Base-by-base conservation (phyloP, 2,113 vertebrate genomes). In the Phyllostomus hastatus region DNA sequence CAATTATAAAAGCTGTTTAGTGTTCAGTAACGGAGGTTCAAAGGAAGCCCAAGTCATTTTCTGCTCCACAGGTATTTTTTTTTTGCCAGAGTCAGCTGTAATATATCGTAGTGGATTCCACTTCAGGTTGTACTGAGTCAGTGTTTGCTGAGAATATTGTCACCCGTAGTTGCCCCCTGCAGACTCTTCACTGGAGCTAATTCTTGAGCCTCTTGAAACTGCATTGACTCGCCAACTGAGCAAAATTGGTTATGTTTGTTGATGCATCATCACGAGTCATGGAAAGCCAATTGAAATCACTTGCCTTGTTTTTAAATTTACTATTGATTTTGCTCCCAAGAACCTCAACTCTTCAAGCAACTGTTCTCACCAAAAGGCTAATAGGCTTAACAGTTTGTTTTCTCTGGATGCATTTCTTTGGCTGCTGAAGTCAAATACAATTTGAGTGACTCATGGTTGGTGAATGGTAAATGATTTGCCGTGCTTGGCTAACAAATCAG, bases 361-460 rank as follows among this genome's bases (percentile, higher is more conserved):
- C 72, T 89, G 0, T 85, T 85, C 26, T 89, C n/a, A 38, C n/a
- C 43, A 59, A 76, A 70, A 79, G 76, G 7, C 5, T 67, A n/a
- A 67, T 79, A 8, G 7, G 70, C 9, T 69, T 95, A 52, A 69
- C 33, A 79, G 31, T 85, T 88, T 66, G 5, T 86, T 69, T 90
- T 83, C 70, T 93, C 66, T 88, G 41, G 41, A 70, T 26, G 52
- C 5, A 72, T 93, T 78, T 93, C 28, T 93, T 95, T 90, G 31
- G 16, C 28, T 75, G 9, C 35, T 70, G 6, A 7, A 70, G 16
- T 81, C 48, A 88, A 66, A 91, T 33, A 43, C 41, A 33, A 59
- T 96, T 80, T 83, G 90, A 86, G 80, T 75, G 17, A 38, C 16
- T 85, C 10, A 92, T 0, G 4, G 11, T 52, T 52, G n/a, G 28